phyloP scores from a whole-genome alignment of 2,888 invertebrate genomes.

The Caenorhabditis wallacei region DNA sequence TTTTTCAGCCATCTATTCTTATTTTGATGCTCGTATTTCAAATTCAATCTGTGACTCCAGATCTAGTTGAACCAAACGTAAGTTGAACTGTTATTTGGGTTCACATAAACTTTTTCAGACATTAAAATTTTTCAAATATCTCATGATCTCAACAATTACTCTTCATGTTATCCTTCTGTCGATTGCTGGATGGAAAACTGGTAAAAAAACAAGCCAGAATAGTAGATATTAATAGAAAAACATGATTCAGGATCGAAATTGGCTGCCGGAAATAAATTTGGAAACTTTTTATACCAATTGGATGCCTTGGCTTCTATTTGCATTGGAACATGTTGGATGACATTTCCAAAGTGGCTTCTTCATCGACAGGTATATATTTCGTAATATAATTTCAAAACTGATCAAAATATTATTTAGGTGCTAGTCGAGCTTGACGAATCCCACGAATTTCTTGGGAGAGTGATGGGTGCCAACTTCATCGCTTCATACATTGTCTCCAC shows the following conservation, averaged over 20 bases:
- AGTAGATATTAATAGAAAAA: too few species aligned
- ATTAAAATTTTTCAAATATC: slow-evolving; percentile 69
- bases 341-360: slow-evolving; percentile 81
- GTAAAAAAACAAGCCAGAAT: slow-evolving; percentile 25
- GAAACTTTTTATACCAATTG: slow-evolving; percentile 80
- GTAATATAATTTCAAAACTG: too few species aligned
- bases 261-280: slow-evolving; percentile 67
- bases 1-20: slow-evolving; percentile 73
- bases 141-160: slow-evolving; percentile 66
- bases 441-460: slow-evolving; percentile 78
- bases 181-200: slow-evolving; percentile 75
- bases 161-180: slow-evolving; percentile 69
- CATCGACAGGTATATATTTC: slow-evolving; percentile 75
- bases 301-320: slow-evolving; percentile 81
- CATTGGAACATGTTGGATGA: slow-evolving; percentile 81
- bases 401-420: too few species aligned
- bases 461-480: slow-evolving; percentile 82
- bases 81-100: background rate
- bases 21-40: slow-evolving; percentile 77
- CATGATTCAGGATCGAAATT: slow-evolving; percentile 62
- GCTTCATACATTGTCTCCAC: slow-evolving; percentile 70
- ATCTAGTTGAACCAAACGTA: slow-evolving; percentile 67
- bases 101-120: slow-evolving; percentile 49
- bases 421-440: slow-evolving; percentile 77
- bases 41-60: slow-evolving; percentile 72